Evolutionary conservation across 2,888 invertebrate genomes (phyloP), one percentile per base, ranked within the genome.

Genomic region (Gryllus longicercus): DNA sequence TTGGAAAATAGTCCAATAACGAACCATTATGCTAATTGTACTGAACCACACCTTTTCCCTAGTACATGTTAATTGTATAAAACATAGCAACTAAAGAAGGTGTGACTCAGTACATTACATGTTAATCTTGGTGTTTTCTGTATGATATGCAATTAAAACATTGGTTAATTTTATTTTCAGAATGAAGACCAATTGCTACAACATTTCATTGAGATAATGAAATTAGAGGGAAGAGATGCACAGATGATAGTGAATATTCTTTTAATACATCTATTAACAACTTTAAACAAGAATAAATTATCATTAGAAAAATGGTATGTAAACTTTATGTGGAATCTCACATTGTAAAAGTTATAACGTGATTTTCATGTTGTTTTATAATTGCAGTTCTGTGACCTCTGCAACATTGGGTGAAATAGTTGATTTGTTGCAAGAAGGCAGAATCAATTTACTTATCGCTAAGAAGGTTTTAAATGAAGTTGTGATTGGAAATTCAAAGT

Each of bases 211-310:
- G 85, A 88, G 80, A 88, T 92, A 21, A 87, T 90, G 77, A 84
- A 87, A 82, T 85, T 87, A 51, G 85, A 89, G 50, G 85, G 86
- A 51, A 87, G 91, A 80, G 88, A 90, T 83, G 87, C 92, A 1
- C 90, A 89, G 83, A 87, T 91, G 84, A 87, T 93, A 3, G 91
- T 92, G 1, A 93, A 94, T 86, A 88, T 95, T 80, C 87, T 96
- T 50, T 88, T 93, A 8, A 93, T 92, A 84, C 92, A 94, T 84
- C 86, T 95, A 11, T 84, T 94, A 79, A 90, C 91, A 50, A 88
- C 91, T 83, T 87, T 95, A 75, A 91, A 95, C 86, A 92, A 92
- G 85, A 87, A 88, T 49, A 90, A 92, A 83, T 84, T 93, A 16
- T 85, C 90, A 91, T 83, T 90, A 93, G 93, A n/a, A 76, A 21